Conservation (phyloP, 53 echinoderm and acorn worm species). For the Echinometra lucunter region DNA sequence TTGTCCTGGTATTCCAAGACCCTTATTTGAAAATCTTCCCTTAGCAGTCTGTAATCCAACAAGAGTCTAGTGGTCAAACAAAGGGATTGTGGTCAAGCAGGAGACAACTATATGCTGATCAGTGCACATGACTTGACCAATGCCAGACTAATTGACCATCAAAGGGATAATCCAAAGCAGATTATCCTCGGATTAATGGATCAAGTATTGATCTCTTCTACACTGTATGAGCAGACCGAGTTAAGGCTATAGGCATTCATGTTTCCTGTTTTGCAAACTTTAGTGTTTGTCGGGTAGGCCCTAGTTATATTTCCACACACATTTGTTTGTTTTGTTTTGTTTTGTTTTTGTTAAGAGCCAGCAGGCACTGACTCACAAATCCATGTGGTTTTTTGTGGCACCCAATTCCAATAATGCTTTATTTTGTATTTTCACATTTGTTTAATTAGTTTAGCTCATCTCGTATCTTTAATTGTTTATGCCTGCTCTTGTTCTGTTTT, state of each 20-base stretch:
- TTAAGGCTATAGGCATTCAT: not conserved
- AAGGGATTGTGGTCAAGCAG: not conserved
- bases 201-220: not conserved
- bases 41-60: too few species aligned
- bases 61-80: not conserved
- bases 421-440: too few species aligned
- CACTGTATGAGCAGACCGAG: not conserved
- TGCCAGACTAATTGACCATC: slow-evolving; percentile 46
- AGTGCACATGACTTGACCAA: not conserved
- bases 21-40: not conserved
- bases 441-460: too few species aligned
- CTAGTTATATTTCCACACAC: not conserved
- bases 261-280: not conserved
- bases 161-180: not conserved
- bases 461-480: too few species aligned
- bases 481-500: too few species aligned
- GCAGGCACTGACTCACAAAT: too few species aligned
- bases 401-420: too few species aligned
- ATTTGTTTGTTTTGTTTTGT: too few species aligned
- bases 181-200: slow-evolving; percentile 32
- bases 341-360: too few species aligned
- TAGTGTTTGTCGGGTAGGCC: not conserved
- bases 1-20: not conserved
- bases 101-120: slow-evolving; percentile 54
- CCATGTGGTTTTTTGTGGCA: too few species aligned